These are phyloP conservation scores for Leptinotarsa tumamoca DNA, from an alignment of 2,888 invertebrate species.

Conservation along the genomic window DNA sequence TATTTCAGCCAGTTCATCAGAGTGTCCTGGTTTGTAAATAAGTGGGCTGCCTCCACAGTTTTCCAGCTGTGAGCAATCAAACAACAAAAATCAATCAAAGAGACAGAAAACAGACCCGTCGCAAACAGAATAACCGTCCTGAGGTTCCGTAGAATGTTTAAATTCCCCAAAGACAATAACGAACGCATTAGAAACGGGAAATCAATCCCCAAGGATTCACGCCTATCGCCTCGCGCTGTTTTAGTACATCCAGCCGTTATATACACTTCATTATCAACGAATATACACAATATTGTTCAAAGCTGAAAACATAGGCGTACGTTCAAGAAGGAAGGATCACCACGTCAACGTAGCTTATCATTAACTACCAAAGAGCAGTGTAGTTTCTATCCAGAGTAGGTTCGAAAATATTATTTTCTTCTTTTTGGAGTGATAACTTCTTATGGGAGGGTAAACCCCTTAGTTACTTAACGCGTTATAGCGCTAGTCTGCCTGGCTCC, in stretches of 20 bases:
- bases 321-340: not conserved
- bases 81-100: constrained; percentile 4
- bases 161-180: constrained; percentile 24
- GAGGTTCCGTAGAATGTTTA: constrained; percentile 16
- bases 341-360: not conserved
- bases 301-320: constrained; percentile 17
- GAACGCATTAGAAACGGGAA: constrained; percentile 27
- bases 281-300: constrained; percentile 12
- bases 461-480: no score
- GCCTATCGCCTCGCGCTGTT: constrained; percentile 23
- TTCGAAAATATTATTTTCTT: no score
- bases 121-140: constrained; percentile 5
- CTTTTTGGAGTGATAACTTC: no score
- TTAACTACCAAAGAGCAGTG: not conserved
- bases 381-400: no score
- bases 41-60: not conserved
- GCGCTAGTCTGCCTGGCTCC: no score
- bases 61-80: not conserved
- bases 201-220: constrained; percentile 21
- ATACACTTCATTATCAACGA: constrained; percentile 27
- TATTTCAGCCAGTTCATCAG: no score
- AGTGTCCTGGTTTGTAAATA: no score
- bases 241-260: constrained; percentile 20
- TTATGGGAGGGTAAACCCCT: no score
- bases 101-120: constrained; percentile 23